Evolutionary conservation across 2,113 vertebrate genomes (phyloP), one percentile per base, ranked within the genome.

Genomic region (Hippocampus guttulatus): DNA sequence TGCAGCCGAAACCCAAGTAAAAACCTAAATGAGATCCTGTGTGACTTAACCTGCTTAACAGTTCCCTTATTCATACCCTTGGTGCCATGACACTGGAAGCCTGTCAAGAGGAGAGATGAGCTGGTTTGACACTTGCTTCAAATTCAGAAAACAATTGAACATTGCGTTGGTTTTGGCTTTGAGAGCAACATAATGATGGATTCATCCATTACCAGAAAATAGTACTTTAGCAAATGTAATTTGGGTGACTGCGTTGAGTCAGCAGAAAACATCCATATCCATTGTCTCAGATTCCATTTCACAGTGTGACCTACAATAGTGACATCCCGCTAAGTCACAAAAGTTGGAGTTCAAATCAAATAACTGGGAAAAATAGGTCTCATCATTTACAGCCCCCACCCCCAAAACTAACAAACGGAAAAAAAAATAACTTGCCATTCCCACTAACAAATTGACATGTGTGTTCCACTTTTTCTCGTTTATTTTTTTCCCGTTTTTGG

Each of bases 1-100:
- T 91, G 86, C 82, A 77, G 79, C 70, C 52, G 78, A 86, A 79
- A 85, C 82, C 73, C 60, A 68, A 25, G 80, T 68, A 74, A 85
- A 87, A 87, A 81, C 84, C 78, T 85, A 91, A 91, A 92, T 90
- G 76, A 89, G 87, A 83, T 91, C 89, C 86, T 81, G 78, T 84
- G 89, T 89, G 87, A 87, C 80, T 87, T 84, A 70, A 82, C 83
- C 87, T 88, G 76, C 84, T 84, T 76, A 88, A 76, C 80, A 69
- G 82, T 80, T 83, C 70, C 75, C 84, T 79, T 87, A 75, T 83
- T 88, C 63, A 8, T n/a, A 23, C 8, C 41, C 66, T 52, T 63
- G 60, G 68, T 3, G 4, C 67, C 66, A 33, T 21, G 21, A 40
- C 70, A 76, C 69, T 52, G 70, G 68, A 71, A 75, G 49, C 21